Evolutionary conservation across 2,113 vertebrate species (phyloP), one percentile per base, ranked within the genome.

Genomic region (Nothoprocta pentlandii): DNA sequence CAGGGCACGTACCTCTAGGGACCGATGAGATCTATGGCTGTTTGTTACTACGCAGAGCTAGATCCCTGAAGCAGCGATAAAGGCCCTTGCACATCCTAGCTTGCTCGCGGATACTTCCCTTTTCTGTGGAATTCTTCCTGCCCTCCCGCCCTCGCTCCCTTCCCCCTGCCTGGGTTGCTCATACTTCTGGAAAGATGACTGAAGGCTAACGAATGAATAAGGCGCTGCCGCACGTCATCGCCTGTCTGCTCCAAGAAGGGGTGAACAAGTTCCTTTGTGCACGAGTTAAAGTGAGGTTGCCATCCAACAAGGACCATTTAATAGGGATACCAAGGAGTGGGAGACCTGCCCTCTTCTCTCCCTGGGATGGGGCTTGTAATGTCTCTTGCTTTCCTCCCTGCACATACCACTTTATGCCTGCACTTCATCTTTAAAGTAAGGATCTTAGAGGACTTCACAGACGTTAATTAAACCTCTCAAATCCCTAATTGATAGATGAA

Each of bases 131-230:
- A 96, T 95, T 95, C 25, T 2, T 58, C 75, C 71, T 91, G 74
- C 77, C 89, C 13, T 16, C 69, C 89, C 78, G 62, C 95, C 94
- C 80, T 90, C 30, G 0, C 79, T 95, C 91, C 85, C 56, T 95
- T 82, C 96, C 92, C 85, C 95, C 87, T 95, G 92, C 80, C 75
- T 25, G 1, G 67, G 94, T 98, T 97, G 97, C 95, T 98, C 98
- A 98, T 86, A 87, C 93, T 94, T 97, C 95, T 97, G 97, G 96
- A 98, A 97, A 97, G 94, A 97, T 63, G 94, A 97, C 97, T 96
- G 95, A 96, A 97, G 94, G 96, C 91, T 94, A 94, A 51, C 22
- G 86, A 85, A 53, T 98, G 98, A 98, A 95, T 98, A 97, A 98
- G 96, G 86, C 70, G 28, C 92, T 84, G 69, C 64, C 73, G 95